A percentile compares a stretch with the other conserved stretches of the same genome.
Evolutionary conservation across 2,113 vertebrate genomes (phyloP).

Genomic region (Lamprologus ornatipinnis): DNA sequence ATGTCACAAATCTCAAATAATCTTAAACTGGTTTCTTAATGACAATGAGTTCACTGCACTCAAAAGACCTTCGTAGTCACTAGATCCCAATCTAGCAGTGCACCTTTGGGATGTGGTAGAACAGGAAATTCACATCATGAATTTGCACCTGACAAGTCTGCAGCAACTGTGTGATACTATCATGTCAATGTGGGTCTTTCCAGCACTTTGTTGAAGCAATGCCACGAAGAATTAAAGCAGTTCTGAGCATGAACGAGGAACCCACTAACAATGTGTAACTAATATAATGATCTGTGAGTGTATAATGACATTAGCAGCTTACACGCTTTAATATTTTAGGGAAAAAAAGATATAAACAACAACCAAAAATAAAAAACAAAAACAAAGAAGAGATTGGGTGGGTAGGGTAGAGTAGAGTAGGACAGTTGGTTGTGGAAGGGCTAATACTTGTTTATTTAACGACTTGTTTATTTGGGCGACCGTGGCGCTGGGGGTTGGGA

Average conservation of each 20-base stretch:
- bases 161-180: background rate
- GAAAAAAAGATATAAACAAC: background rate
- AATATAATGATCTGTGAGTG: background rate
- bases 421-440: background rate
- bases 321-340: background rate
- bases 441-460: background rate
- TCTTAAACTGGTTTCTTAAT: background rate
- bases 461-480: background rate
- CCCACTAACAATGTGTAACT: background rate
- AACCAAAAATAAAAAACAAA: background rate
- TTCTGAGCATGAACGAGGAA: background rate
- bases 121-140: background rate
- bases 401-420: background rate
- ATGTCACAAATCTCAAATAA: background rate
- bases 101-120: background rate
- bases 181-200: background rate
- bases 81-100: background rate
- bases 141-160: background rate
- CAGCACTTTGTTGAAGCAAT: background rate
- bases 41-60: background rate
- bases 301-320: background rate
- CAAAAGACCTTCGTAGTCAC: background rate
- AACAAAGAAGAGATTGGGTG: background rate
- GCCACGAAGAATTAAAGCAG: background rate
- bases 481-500: accelerated